Percentiles rank a stretch among this genome's conserved stretches.
These are phyloP conservation scores for Zootoca vivipara DNA, from an alignment of 2,113 vertebrate species.

Conservation along the genomic window DNA sequence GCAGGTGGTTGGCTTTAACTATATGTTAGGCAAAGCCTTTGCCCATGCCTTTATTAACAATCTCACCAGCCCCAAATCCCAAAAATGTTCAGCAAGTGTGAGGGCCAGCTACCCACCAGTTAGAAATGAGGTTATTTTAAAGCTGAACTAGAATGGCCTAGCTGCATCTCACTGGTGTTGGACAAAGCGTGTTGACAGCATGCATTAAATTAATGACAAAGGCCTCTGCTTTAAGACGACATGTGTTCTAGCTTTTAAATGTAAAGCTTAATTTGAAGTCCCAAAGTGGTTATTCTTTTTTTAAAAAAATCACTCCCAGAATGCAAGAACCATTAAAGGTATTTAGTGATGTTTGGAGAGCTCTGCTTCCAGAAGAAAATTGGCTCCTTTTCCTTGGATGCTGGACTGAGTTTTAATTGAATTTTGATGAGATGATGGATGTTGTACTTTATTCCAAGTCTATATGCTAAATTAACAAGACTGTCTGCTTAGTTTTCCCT, in stretches of 20 bases:
- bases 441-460: conserved; percentile 77
- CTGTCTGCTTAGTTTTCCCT: conserved; percentile 78
- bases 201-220: conserved; percentile 60
- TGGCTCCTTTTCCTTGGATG: conserved; percentile 75
- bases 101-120: not conserved
- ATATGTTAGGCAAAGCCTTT: not conserved
- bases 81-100: conserved; percentile 28
- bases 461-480: conserved; percentile 85
- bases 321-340: conserved; percentile 77
- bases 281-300: conserved; percentile 64
- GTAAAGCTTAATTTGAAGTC: conserved; percentile 63
- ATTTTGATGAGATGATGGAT: conserved; percentile 82
- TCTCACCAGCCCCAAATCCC: conserved; percentile 4
- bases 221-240: conserved; percentile 31
- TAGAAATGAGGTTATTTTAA: conserved; percentile 17
- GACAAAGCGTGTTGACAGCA: conserved; percentile 28
- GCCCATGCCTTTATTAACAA: not conserved
- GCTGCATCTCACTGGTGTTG: conserved; percentile 1
- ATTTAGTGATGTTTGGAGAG: conserved; percentile 72
- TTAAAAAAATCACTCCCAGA: conserved; percentile 71
- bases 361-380: conserved; percentile 69
- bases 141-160: not conserved
- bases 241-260: conserved; percentile 63
- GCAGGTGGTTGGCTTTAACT: not conserved
- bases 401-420: conserved; percentile 79